phyloP scores from a whole-genome alignment of 2,797 vertebrate genomes.

The Dipus sagitta region DNA sequence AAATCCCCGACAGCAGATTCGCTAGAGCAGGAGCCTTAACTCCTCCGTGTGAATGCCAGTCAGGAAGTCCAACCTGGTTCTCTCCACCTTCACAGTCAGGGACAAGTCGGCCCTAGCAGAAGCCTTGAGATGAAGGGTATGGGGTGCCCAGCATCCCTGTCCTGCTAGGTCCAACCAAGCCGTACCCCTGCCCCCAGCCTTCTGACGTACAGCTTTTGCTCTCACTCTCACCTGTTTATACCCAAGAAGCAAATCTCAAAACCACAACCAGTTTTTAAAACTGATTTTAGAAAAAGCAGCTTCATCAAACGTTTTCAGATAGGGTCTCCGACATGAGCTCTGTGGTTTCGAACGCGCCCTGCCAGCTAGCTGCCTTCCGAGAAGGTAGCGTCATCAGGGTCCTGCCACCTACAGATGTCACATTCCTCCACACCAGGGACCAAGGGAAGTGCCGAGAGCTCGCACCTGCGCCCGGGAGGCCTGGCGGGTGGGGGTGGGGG shows the following conservation, averaged over 20 bases:
- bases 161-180: not conserved
- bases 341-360: rapidly evolving
- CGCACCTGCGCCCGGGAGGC: rapidly evolving
- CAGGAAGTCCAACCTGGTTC: not conserved
- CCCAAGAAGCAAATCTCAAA: not conserved
- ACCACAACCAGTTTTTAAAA: conserved; percentile 45
- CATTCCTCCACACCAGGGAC: not conserved
- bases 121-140: not conserved
- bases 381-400: not conserved
- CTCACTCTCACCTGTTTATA: not conserved
- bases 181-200: not conserved
- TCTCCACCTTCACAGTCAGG: not conserved
- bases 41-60: conserved; percentile 14
- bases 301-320: not conserved
- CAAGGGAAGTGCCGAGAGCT: rapidly evolving
- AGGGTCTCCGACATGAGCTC: not conserved
- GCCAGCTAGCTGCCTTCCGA: not conserved
- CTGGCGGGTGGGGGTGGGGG: rapidly evolving
- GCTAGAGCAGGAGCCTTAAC: not conserved
- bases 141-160: no score
- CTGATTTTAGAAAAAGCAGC: conserved; percentile 37
- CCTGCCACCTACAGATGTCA: not conserved
- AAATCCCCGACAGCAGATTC: not conserved
- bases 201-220: not conserved
- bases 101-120: not conserved